phyloP scores from a whole-genome alignment of 2,888 invertebrate genomes.

The Malachius bipustulatus region DNA sequence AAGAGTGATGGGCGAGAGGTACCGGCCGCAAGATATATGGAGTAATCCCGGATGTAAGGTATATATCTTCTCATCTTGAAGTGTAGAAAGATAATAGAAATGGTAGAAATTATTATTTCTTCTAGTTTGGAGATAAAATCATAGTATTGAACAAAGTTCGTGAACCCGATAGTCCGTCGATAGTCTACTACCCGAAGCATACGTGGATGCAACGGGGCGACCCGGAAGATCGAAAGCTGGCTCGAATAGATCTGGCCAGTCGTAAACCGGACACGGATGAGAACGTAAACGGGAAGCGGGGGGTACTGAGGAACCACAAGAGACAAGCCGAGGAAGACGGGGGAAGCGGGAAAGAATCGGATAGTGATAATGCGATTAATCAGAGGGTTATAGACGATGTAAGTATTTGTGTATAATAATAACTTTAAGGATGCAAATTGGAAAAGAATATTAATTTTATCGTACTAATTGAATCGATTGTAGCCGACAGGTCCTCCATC shows the following conservation, averaged over 20 bases:
- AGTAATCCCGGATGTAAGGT: conserved; percentile 85
- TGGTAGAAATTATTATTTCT: conserved; percentile 11
- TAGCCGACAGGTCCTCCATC: too few species aligned
- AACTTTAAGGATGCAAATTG: neutral
- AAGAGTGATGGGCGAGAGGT: conserved; percentile 61
- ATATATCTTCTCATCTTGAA: conserved; percentile 17
- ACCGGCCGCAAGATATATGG: conserved; percentile 81
- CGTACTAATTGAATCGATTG: too few species aligned
- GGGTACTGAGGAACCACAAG: conserved; percentile 38
- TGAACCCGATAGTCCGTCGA: conserved; percentile 42
- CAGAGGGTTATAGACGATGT: neutral
- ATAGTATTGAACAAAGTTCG: conserved; percentile 59
- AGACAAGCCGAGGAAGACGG: conserved; percentile 20
- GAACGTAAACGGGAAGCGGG: conserved; percentile 61
- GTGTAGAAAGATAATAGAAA: neutral
- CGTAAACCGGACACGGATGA: conserved; percentile 52
- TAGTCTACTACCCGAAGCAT: conserved; percentile 40
- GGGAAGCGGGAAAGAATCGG: too few species aligned
- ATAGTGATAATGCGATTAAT: conserved; percentile 8
- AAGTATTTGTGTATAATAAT: neutral
- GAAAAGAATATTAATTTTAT: too few species aligned
- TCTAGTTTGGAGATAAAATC: conserved; percentile 58
- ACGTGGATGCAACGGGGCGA: conserved; percentile 20
- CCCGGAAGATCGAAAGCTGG: conserved; percentile 24
- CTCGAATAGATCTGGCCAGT: conserved; percentile 26